Percentiles rank a stretch among this genome's conserved stretches.
Evolutionary conservation across 2,888 invertebrate genomes (phyloP).

Genomic region (Gortyna flavago): DNA sequence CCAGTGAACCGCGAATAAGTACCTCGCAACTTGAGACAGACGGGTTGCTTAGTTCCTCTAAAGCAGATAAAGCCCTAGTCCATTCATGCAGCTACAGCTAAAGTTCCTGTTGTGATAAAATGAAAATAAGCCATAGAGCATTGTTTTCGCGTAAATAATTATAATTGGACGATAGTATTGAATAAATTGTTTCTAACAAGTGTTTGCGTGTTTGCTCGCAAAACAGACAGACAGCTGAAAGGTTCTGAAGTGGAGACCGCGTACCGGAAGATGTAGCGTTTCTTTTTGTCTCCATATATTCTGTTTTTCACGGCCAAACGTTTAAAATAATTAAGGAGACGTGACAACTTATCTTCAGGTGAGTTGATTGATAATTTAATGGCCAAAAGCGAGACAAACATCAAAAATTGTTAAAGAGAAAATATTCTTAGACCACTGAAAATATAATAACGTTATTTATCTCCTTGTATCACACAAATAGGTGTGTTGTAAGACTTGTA

Average conservation of each 20-base stretch:
- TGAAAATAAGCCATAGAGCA: background rate
- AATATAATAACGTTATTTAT: background rate
- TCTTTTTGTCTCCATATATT: background rate
- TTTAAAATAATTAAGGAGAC: background rate
- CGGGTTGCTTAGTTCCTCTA: slow-evolving; percentile 3
- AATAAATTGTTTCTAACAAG: background rate
- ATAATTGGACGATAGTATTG: background rate
- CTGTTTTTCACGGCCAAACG: background rate
- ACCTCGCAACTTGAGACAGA: slow-evolving; percentile 15
- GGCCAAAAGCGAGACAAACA: background rate
- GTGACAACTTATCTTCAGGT: too few relatives aligned
- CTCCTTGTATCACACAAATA: background rate
- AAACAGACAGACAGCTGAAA: background rate
- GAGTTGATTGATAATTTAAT: too few relatives aligned
- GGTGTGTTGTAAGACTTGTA: background rate
- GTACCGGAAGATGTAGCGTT: background rate
- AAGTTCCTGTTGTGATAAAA: background rate
- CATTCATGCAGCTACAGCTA: slow-evolving; percentile 14
- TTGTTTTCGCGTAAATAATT: background rate
- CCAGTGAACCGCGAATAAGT: slow-evolving; percentile 22
- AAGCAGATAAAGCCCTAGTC: background rate
- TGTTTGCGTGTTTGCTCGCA: background rate
- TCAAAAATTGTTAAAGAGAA: background rate
- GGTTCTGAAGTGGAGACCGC: background rate
- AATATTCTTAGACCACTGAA: background rate